phyloP scores from a whole-genome alignment of 2,113 vertebrate genomes.

The Ochotona curzoniae region DNA sequence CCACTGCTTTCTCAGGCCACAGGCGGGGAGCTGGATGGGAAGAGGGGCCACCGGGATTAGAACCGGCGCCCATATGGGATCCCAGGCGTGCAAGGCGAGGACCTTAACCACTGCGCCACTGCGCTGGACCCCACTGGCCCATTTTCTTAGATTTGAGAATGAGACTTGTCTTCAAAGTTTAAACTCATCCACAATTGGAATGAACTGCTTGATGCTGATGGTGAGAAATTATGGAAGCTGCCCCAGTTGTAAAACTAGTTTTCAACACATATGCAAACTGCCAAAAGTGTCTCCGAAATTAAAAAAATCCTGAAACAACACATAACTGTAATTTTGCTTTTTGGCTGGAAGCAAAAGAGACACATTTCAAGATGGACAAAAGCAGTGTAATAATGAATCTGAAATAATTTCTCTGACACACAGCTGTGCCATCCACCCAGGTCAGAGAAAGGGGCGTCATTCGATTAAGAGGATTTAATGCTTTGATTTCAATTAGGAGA shows the following conservation, averaged over 20 bases:
- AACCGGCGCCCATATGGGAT: too few relatives aligned
- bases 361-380: conserved; percentile 27
- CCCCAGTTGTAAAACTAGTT: conserved; percentile 11
- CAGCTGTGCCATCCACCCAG: neutral
- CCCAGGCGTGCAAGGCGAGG: too few relatives aligned
- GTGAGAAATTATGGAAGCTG: neutral
- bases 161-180: conserved; percentile 37
- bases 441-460: conserved; percentile 31
- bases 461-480: conserved; percentile 16
- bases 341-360: conserved; percentile 42
- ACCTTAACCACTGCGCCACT: too few relatives aligned
- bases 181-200: conserved; percentile 28
- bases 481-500: conserved; percentile 47
- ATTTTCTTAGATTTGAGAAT: neutral
- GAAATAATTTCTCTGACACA: conserved; percentile 29
- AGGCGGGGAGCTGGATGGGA: too few relatives aligned
- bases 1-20: too few relatives aligned
- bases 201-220: neutral
- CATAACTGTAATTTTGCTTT: conserved; percentile 23
- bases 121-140: too few relatives aligned
- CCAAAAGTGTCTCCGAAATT: conserved; percentile 38
- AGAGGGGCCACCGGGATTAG: too few relatives aligned
- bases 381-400: neutral
- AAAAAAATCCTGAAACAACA: conserved; percentile 51
- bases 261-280: conserved; percentile 42